Base-by-base conservation (phyloP, 2,888 invertebrate species). In the Philhelius pedissequus region DNA sequence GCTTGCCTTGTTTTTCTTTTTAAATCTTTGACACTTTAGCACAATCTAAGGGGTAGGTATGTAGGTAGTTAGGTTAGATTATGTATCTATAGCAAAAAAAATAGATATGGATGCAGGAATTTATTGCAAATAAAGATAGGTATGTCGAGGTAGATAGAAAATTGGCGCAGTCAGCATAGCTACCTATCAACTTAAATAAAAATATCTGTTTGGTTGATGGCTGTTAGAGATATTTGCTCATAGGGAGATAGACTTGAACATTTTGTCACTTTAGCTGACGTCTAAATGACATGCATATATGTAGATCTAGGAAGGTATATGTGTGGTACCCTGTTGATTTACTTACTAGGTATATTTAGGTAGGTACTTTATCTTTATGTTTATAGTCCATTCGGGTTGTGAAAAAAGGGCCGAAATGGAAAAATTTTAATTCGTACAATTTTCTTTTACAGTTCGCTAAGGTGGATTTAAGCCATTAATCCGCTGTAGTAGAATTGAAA, bases 21-120 rank as follows among this genome's bases (percentile, higher is more conserved):
- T n/a, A 64, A 64, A 66, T 77, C 71, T 68, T 77, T 71, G 77
- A 71, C 82, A 77, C 70, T 81, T 56, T 81, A 70, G 76, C 76
- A 70, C n/a, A n/a, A n/a, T n/a, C n/a, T n/a, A n/a, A n/a, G n/a
- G n/a, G n/a, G n/a, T n/a, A n/a, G n/a, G n/a, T n/a, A n/a, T n/a
- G n/a, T n/a, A n/a, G n/a, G n/a, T n/a, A n/a, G n/a, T n/a, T 38
- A 11, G 38, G 58, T 25, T n/a, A 58, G 35, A 40, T 38, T 13
- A 58, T 58, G 35, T 38, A 58, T 30, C 52, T 52, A 30, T 11
- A 56, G 54, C 54, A 56, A 56, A 56, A 56, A 56, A 56, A 52
- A 52, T 52, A 52, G 27, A 32, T 32, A 70, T 62, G 32, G 60
- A 70, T 76, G 71, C 35, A 78, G 38, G 71, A 66, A 77, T 54